Percentiles rank a stretch among this genome's conserved stretches.
phyloP scores from a whole-genome alignment of 2,113 vertebrate genomes.

The Malurus melanocephalus region DNA sequence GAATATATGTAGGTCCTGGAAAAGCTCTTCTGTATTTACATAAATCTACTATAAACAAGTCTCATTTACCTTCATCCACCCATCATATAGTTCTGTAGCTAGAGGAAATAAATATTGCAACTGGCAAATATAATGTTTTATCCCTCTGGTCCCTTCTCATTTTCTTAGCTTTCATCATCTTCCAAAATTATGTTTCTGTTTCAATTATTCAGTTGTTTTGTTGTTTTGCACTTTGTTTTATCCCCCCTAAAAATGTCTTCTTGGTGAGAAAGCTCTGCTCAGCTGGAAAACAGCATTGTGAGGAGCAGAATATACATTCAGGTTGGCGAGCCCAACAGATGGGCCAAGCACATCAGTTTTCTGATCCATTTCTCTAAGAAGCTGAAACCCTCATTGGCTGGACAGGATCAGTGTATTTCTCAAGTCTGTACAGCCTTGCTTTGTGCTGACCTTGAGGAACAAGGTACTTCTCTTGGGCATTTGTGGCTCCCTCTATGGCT shows the following conservation, averaged over 20 bases:
- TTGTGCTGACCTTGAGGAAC: not conserved
- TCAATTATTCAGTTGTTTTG: conserved; percentile 15
- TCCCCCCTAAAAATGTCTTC: not conserved
- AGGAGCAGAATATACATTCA: not conserved
- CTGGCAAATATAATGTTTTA: conserved; percentile 32
- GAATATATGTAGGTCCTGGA: conserved; percentile 37
- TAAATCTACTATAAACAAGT: conserved; percentile 45
- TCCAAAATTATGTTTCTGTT: conserved; percentile 20
- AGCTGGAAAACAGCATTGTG: not conserved
- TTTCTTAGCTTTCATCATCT: conserved; percentile 35
- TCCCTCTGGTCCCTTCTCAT: conserved; percentile 5
- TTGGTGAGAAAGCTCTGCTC: not conserved
- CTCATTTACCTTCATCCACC: conserved; percentile 39
- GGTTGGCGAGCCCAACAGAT: not conserved
- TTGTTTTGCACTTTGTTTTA: not conserved
- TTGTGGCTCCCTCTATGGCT: not conserved
- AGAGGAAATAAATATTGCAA: conserved; percentile 45
- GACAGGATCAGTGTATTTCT: not conserved
- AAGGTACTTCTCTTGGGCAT: not conserved
- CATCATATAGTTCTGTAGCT: conserved; percentile 16
- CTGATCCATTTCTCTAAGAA: not conserved
- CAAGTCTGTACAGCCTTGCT: not conserved
- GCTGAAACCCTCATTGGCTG: not conserved
- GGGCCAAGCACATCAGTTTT: not conserved
- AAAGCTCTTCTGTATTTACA: conserved; percentile 42